Base-by-base conservation (phyloP, 2,113 vertebrate species). In the Dasypus novemcinctus region DNA sequence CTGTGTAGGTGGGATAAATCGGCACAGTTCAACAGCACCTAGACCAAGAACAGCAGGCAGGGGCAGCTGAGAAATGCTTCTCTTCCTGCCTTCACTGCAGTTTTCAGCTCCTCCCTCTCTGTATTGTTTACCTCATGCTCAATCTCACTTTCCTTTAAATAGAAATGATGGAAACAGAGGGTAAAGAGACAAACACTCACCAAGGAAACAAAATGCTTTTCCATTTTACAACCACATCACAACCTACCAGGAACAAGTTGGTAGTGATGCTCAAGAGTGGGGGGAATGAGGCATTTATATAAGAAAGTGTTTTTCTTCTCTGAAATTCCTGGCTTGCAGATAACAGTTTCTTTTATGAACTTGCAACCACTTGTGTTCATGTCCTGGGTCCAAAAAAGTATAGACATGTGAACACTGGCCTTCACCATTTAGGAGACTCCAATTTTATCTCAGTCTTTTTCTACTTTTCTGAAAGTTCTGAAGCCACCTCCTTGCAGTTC, bases 91-190 rank as follows among this genome's bases (percentile, higher is more conserved):
- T 87, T 69, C 8, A 0, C 59, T 66, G 72, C 20, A 49, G 57
- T 81, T 46, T 79, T 27, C 78, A 66, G 81, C 17, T 75, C 46
- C 84, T 87, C 84, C 38, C 13, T 82, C 92, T 87, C 63, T n/a
- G 25, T 41, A 79, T 92, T 83, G 57, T 88, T 91, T 95, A 87
- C 79, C 52, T 94, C 66, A 79, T 9, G 54, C 38, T 97, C 68
- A 84, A 64, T 89, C 88, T 96, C 84, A 95, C 78, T 84, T 92
- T 83, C 87, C 92, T 96, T 95, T 97, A 97, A 97, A 96, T 76
- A 97, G 96, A 96, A 93, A 2, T 91, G 95, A 95, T 79, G 64
- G 43, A 92, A 94, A 9, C 25, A 43, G 76, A 72, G 54, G 63
- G 31, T 76, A 90, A 72, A 80, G 66, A 76, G 83, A 95, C 91